phyloP scores from a whole-genome alignment of 2,113 vertebrate genomes.

The Hymenochirus boettgeri region DNA sequence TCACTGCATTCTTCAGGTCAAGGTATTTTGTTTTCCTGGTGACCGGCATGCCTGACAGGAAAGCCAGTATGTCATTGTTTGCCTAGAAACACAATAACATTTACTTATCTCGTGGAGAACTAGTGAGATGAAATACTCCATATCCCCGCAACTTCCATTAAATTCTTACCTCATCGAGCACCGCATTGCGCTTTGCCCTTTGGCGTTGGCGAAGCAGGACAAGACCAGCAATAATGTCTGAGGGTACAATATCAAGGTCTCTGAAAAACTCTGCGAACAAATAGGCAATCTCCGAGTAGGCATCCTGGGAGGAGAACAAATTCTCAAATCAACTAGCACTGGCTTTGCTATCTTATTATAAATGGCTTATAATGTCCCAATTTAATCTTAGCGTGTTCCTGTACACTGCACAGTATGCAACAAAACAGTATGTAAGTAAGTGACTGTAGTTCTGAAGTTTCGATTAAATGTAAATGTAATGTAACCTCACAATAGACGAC shows the following conservation, averaged over 20 bases:
- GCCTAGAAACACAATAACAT: slow-evolving; percentile 61
- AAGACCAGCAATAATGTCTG: slow-evolving; percentile 94
- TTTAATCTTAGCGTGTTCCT: too few relatives aligned
- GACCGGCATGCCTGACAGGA: slow-evolving; percentile 95
- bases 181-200: slow-evolving; percentile 82
- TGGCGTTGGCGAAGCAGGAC: slow-evolving; percentile 92
- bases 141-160: background rate
- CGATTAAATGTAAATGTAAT: too few relatives aligned
- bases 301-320: slow-evolving; percentile 75
- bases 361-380: too few relatives aligned
- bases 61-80: slow-evolving; percentile 96
- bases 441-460: too few relatives aligned
- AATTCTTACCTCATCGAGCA: slow-evolving; percentile 72
- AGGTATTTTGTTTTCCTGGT: slow-evolving; percentile 95
- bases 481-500: too few relatives aligned
- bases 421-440: too few relatives aligned
- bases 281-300: slow-evolving; percentile 97
- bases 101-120: background rate
- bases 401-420: too few relatives aligned
- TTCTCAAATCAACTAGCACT: too few relatives aligned
- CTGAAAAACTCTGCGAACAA: slow-evolving; percentile 97
- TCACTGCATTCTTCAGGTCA: slow-evolving; percentile 93
- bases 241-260: slow-evolving; percentile 96
- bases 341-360: too few relatives aligned
- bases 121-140: background rate